Conservation (phyloP, 1,140 invertebrate genomes). For the Heliconius himera region DNA sequence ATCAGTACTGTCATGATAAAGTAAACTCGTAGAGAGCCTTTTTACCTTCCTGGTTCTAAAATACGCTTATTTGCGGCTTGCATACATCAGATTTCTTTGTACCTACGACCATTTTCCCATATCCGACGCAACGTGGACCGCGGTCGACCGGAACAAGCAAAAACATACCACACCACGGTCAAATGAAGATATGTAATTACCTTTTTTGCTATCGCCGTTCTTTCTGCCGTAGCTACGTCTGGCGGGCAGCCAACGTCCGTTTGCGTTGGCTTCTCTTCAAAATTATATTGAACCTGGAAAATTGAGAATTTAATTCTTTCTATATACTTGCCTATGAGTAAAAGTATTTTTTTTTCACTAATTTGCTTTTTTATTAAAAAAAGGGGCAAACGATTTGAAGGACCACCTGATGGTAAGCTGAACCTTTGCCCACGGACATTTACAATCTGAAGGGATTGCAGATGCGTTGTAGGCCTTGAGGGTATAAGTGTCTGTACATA, state of each 20-base stretch:
- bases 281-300: constrained; percentile 44
- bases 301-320: background rate
- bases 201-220: constrained; percentile 64
- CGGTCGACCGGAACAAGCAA: constrained; percentile 59
- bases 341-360: no score
- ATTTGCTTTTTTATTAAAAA: no score
- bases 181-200: constrained; percentile 79
- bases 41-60: no score
- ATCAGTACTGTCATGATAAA: no score
- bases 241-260: constrained; percentile 60
- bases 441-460: no score
- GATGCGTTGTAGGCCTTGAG: no score
- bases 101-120: background rate
- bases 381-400: no score
- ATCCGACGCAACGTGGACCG: constrained; percentile 46
- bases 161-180: constrained; percentile 69
- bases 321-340: background rate
- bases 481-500: no score
- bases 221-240: constrained; percentile 63
- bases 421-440: no score
- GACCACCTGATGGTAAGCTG: no score
- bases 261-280: constrained; percentile 65
- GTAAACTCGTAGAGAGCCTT: no score
- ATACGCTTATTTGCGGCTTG: no score
- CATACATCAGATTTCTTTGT: background rate